Evolutionary conservation across 2,888 invertebrate species (phyloP), one percentile per base, ranked within the genome.

Genomic region (Hyppa rectilinea): DNA sequence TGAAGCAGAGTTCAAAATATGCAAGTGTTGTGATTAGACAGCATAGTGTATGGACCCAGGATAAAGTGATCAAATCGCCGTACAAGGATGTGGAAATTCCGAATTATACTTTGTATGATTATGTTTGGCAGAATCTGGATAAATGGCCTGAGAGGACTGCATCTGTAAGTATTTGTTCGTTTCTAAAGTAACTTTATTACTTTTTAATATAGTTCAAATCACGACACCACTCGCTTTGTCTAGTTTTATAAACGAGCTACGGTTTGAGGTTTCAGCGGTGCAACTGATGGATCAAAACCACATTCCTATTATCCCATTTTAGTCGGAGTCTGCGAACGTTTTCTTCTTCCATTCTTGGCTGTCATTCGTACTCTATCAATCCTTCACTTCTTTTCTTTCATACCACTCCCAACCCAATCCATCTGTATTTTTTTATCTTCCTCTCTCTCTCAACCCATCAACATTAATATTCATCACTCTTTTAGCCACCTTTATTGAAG

Each of bases 141-240:
- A 96, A 95, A 91, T 97, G 97, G 97, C 96, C 97, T 6, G 95
- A 97, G 67, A 95, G 96, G 80, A 96, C 96, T 7, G 96, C 97
- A 45, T 82, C 97, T 88, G 97, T 97, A 89, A 96, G 97, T 96
- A 81, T 40, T n/a, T 59, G 53, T 40, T 53, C 2, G 3, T 29
- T 49, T 2, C 5, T 12, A 20, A 6, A 23, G 7, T 26, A 26
- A 23, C 2, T 29, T 6, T 4, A 62, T 23, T 23, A 20, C 14
- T 38, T 40, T 26, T 10, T n/a, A n/a, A 45, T 45, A 45, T 10
- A 45, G 2, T 55, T 14, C 5, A 10, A n/a, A 4, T 17, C 0
- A 23, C 6, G 5, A 17, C 17, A 23, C 17, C 36, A 17, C 17
- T n/a, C n/a, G n/a, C n/a, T n/a, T n/a, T n/a, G n/a, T n/a, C n/a